Conservation (phyloP, 2,888 invertebrate species). For the Bimastos eiseni region DNA sequence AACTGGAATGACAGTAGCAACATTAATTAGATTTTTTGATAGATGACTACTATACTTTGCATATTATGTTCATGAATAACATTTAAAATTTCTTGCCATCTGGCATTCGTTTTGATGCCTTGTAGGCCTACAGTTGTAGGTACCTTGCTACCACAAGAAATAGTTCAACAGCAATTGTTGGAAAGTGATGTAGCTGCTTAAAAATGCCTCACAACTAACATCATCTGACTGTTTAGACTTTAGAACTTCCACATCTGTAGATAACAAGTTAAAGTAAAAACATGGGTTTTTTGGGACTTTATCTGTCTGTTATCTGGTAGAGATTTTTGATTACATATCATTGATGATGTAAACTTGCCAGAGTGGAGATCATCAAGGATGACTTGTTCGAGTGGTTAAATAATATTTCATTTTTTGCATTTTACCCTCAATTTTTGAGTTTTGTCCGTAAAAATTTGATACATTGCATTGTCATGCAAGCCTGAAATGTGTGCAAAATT, state of each 20-base stretch:
- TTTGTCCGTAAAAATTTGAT: too few relatives aligned
- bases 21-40: conserved; percentile 13
- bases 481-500: too few relatives aligned
- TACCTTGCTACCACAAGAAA: background rate
- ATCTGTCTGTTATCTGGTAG: too few relatives aligned
- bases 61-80: background rate
- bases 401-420: too few relatives aligned
- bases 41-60: background rate
- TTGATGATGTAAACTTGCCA: too few relatives aligned
- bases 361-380: too few relatives aligned
- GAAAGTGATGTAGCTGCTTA: conserved; percentile 13
- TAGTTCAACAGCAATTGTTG: background rate
- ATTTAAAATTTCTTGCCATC: background rate
- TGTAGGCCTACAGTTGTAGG: background rate
- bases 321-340: too few relatives aligned
- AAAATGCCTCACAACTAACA: background rate
- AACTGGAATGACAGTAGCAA: background rate
- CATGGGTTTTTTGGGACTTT: too few relatives aligned
- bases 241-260: background rate
- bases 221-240: background rate
- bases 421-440: too few relatives aligned
- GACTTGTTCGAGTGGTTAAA: too few relatives aligned
- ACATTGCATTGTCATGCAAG: too few relatives aligned
- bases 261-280: too few relatives aligned
- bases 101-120: background rate